Evolutionary conservation across 1,140 invertebrate genomes (phyloP).

Genomic region (Liolophura sinensis): DNA sequence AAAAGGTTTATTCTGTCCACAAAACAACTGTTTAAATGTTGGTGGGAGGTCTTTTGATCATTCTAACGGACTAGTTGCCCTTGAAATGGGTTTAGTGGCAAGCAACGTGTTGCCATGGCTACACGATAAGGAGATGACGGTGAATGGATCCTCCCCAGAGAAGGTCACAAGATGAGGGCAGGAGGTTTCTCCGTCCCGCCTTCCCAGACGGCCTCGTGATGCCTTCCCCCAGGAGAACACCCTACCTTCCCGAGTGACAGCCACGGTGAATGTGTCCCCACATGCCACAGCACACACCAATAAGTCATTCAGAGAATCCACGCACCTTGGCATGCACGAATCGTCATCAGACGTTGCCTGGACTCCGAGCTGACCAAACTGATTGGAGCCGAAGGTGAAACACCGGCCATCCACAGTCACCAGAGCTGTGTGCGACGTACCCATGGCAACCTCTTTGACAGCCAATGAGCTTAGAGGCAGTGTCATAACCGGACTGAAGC

Average conservation of each 20-base stretch:
- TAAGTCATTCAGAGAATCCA: conserved; percentile 29
- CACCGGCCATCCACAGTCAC: conserved; percentile 51
- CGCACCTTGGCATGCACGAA: conserved; percentile 32
- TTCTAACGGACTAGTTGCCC: not conserved
- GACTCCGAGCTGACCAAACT: conserved; percentile 59
- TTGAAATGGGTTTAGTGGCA: conserved; percentile 45
- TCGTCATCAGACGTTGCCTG: conserved; percentile 26
- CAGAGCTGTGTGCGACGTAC: conserved; percentile 56
- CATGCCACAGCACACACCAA: conserved; percentile 58
- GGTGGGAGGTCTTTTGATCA: not conserved
- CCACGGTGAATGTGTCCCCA: conserved; percentile 72
- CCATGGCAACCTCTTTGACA: conserved; percentile 49
- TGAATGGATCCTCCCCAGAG: conserved; percentile 36
- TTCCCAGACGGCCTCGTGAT: conserved; percentile 49
- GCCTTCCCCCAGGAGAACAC: conserved; percentile 55
- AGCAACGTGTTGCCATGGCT: conserved; percentile 54
- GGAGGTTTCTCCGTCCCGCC: conserved; percentile 33
- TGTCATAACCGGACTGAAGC: conserved; percentile 44
- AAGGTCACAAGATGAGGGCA: conserved; percentile 42
- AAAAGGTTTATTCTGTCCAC: too few species aligned
- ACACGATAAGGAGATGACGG: conserved; percentile 46
- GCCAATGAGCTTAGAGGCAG: conserved; percentile 33
- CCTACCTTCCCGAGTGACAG: conserved; percentile 61
- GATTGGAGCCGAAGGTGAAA: conserved; percentile 56
- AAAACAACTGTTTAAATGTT: too few species aligned